These are phyloP conservation scores for Nerophis ophidion DNA, from an alignment of 2,113 vertebrate genomes.

Conservation along the genomic window DNA sequence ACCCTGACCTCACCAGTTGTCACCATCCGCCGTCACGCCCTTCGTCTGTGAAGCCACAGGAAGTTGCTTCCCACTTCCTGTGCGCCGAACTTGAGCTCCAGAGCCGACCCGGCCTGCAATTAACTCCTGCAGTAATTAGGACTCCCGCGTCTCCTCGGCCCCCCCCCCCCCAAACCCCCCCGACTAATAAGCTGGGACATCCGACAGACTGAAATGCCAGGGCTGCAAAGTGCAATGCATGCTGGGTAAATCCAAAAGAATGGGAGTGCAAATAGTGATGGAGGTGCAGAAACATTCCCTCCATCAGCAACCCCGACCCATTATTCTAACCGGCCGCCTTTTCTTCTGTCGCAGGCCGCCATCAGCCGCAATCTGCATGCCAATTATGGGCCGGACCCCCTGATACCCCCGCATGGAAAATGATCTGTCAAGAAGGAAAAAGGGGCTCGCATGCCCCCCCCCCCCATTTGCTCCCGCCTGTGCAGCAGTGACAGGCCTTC, in stretches of 20 bases:
- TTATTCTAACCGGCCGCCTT: conserved; percentile 95
- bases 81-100: conserved; percentile 23
- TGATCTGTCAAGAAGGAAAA: conserved; percentile 87
- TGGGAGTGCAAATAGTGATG: conserved; percentile 54
- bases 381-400: conserved; percentile 98
- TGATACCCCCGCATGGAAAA: conserved; percentile 96
- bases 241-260: conserved; percentile 25
- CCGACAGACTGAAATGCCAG: conserved; percentile 75
- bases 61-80: conserved; percentile 1
- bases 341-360: conserved; percentile 86
- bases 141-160: conserved; percentile 64
- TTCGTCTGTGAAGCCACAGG: no score
- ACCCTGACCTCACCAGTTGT: no score
- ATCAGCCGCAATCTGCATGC: conserved; percentile 99
- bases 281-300: conserved; percentile 79
- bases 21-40: no score
- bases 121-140: conserved; percentile 92
- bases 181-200: conserved; percentile 84
- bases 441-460: conserved; percentile 62
- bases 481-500: conserved; percentile 72
- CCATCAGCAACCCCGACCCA: conserved; percentile 93
- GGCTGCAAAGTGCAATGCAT: conserved; percentile 11
- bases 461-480: conserved; percentile 49
- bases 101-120: conserved; percentile 59
- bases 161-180: neutral